Percentiles rank a stretch among this genome's conserved stretches.
phyloP scores from a whole-genome alignment of 2,888 invertebrate species.

The Brachyopa scutellaris region DNA sequence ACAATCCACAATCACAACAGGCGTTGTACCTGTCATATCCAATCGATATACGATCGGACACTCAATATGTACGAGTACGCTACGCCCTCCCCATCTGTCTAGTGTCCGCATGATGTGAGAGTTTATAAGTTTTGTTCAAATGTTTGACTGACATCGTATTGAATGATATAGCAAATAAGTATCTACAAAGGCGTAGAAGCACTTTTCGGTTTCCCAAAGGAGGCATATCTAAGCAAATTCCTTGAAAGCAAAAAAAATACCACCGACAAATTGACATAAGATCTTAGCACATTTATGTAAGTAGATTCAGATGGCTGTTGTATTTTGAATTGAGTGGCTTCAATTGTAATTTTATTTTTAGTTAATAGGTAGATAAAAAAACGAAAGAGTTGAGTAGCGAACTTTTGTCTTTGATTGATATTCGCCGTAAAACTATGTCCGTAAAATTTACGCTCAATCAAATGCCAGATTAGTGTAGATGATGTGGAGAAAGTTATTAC shows the following conservation, averaged over 20 bases:
- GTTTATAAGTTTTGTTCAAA: not conserved
- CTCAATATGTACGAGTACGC: not conserved
- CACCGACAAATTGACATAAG: not conserved
- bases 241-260: not conserved
- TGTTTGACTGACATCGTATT: not conserved
- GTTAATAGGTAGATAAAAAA: not conserved
- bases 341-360: not conserved
- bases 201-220: not conserved
- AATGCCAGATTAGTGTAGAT: too few relatives aligned
- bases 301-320: not conserved
- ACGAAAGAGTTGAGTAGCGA: slow-evolving; percentile 7
- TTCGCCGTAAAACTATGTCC: too few relatives aligned
- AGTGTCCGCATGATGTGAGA: not conserved
- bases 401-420: too few relatives aligned
- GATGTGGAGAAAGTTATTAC: too few relatives aligned
- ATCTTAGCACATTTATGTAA: not conserved
- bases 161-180: not conserved
- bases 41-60: not conserved
- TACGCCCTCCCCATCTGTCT: not conserved
- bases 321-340: not conserved
- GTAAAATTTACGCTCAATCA: too few relatives aligned
- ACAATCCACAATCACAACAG: not conserved
- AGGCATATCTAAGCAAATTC: not conserved
- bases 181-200: not conserved
- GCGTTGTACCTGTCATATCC: slow-evolving; percentile 9